phyloP scores from a whole-genome alignment of 2,888 invertebrate genomes.

The Nomada fucata region DNA sequence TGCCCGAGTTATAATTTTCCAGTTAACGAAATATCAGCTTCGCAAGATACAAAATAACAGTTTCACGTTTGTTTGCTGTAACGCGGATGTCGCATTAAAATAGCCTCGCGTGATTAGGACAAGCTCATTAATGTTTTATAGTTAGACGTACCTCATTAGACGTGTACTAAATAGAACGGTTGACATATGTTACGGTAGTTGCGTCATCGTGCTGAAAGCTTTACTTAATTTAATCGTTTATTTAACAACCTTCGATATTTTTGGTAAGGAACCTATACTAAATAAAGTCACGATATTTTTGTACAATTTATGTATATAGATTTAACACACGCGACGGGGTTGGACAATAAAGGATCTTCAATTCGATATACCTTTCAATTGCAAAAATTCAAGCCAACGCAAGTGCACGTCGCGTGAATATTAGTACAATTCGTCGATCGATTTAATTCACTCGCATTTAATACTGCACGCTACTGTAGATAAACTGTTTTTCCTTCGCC shows the following conservation, averaged over 20 bases:
- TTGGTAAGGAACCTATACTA: background rate
- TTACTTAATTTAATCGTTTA: constrained; percentile 36
- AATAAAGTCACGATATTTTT: constrained; percentile 7
- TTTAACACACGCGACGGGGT: constrained; percentile 26
- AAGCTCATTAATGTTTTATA: constrained; percentile 54
- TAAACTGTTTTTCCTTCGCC: constrained; percentile 1
- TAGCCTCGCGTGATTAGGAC: background rate
- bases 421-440: background rate
- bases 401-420: background rate
- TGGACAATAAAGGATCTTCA: constrained; percentile 37
- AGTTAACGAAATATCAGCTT: background rate
- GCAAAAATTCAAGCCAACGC: background rate
- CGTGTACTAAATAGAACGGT: constrained; percentile 42
- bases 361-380: constrained; percentile 10
- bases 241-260: constrained; percentile 7
- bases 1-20: background rate
- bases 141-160: constrained; percentile 57
- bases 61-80: background rate
- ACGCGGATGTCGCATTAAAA: constrained; percentile 4
- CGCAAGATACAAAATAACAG: too few species aligned
- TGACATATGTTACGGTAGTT: constrained; percentile 29
- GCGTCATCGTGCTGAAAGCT: constrained; percentile 41
- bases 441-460: constrained; percentile 2
- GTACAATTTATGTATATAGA: constrained; percentile 47
- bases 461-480: constrained; percentile 34